Evolutionary conservation across 2,888 invertebrate genomes (phyloP).

Genomic region (Melinaea menophilus): DNA sequence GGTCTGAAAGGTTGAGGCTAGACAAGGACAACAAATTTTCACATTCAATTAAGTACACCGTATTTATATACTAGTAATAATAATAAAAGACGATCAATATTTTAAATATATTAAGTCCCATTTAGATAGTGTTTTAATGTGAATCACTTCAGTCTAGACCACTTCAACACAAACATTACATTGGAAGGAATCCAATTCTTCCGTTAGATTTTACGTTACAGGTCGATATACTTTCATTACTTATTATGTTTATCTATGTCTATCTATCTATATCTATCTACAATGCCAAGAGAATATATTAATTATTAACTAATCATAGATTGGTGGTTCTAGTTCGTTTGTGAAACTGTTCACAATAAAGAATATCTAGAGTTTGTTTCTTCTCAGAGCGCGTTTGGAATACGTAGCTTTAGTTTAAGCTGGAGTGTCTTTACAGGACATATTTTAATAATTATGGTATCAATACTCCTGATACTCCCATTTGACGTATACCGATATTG

Average conservation of each 20-base stretch:
- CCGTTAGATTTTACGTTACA: constrained; percentile 18
- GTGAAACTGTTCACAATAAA: too few relatives aligned
- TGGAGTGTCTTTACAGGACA: too few relatives aligned
- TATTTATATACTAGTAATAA: not conserved
- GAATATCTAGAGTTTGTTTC: too few relatives aligned
- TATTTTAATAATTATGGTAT: too few relatives aligned
- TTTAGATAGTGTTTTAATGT: not conserved
- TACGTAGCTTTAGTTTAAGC: too few relatives aligned
- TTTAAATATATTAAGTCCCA: too few relatives aligned
- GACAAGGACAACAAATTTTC: too few relatives aligned
- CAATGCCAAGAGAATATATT: not conserved
- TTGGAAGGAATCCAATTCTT: constrained; percentile 28
- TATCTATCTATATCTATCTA: not conserved
- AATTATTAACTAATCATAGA: not conserved
- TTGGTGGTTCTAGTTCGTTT: not conserved
- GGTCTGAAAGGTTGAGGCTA: too few relatives aligned
- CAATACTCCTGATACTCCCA: too few relatives aligned
- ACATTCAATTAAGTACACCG: not conserved
- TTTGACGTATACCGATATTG: too few relatives aligned
- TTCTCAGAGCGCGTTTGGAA: too few relatives aligned
- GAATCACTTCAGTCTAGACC: not conserved
- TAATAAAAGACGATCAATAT: too few relatives aligned
- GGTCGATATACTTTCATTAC: not conserved
- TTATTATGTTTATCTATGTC: not conserved
- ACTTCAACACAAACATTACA: not conserved